Evolutionary conservation across 2,888 invertebrate genomes (phyloP).

Genomic region (Salticus scenicus): DNA sequence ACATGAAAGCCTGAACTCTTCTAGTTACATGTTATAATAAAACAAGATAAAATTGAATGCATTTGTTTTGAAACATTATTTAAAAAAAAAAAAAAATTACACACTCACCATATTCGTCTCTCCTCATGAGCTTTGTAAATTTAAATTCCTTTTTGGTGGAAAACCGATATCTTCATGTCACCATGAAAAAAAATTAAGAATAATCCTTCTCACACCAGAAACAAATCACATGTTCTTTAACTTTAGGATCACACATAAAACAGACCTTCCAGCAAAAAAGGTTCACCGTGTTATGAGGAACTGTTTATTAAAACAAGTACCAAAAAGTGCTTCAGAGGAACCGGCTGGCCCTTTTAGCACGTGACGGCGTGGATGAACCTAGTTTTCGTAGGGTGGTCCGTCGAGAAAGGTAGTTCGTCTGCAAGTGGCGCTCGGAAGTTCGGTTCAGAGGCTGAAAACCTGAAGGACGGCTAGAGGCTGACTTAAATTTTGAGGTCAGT

Average conservation of each 20-base stretch:
- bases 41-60: no score
- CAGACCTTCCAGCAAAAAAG: not conserved
- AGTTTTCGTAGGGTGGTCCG: not conserved
- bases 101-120: conserved; percentile 5
- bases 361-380: not conserved
- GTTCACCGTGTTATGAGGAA: not conserved
- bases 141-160: not conserved
- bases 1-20: no score
- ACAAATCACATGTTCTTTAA: not conserved
- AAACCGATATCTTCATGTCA: not conserved
- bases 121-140: not conserved
- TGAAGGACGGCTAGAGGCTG: not conserved
- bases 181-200: not conserved
- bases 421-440: not conserved
- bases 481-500: conserved; percentile 4
- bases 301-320: not conserved
- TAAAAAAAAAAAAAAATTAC: no score
- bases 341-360: not conserved
- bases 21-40: no score
- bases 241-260: not conserved
- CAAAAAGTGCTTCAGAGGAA: not conserved
- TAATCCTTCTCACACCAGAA: not conserved
- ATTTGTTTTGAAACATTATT: no score
- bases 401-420: not conserved
- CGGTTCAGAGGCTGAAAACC: not conserved